phyloP scores from a whole-genome alignment of 2,888 invertebrate species.

The Geotrupes spiniger region DNA sequence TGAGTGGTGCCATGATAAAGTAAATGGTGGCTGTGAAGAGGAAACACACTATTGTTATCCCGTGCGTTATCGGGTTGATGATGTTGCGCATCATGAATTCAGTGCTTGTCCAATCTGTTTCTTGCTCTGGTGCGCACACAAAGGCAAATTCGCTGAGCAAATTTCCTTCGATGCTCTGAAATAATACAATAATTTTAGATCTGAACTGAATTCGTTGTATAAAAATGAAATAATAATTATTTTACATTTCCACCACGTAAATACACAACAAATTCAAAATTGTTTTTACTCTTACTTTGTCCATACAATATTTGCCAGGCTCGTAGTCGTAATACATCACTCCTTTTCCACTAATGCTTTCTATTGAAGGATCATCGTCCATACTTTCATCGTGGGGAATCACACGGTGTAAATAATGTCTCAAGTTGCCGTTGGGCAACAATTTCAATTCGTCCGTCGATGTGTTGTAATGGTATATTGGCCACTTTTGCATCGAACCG shows the following conservation, averaged over 20 bases:
- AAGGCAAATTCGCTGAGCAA: slow-evolving; percentile 65
- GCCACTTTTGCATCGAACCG: slow-evolving; percentile 63
- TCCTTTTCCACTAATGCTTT: slow-evolving; percentile 46
- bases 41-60: slow-evolving; percentile 67
- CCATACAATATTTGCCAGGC: slow-evolving; percentile 76
- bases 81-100: slow-evolving; percentile 73
- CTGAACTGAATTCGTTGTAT: neutral
- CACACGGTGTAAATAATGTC: slow-evolving; percentile 68
- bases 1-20: slow-evolving; percentile 76
- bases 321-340: slow-evolving; percentile 67
- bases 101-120: slow-evolving; percentile 69
- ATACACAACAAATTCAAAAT: too few species aligned
- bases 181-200: slow-evolving; percentile 27
- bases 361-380: slow-evolving; percentile 12
- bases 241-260: too few species aligned
- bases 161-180: slow-evolving; percentile 56
- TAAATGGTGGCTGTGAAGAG: slow-evolving; percentile 74
- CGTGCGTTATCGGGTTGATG: slow-evolving; percentile 74
- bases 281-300: slow-evolving; percentile 58
- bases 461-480: slow-evolving; percentile 62
- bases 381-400: slow-evolving; percentile 39
- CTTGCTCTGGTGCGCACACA: slow-evolving; percentile 71
- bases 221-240: too few species aligned
- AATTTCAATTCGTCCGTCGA: slow-evolving; percentile 63
- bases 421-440: slow-evolving; percentile 66